Conservation (phyloP, 2,888 invertebrate species). For the Oligia strigilis region DNA sequence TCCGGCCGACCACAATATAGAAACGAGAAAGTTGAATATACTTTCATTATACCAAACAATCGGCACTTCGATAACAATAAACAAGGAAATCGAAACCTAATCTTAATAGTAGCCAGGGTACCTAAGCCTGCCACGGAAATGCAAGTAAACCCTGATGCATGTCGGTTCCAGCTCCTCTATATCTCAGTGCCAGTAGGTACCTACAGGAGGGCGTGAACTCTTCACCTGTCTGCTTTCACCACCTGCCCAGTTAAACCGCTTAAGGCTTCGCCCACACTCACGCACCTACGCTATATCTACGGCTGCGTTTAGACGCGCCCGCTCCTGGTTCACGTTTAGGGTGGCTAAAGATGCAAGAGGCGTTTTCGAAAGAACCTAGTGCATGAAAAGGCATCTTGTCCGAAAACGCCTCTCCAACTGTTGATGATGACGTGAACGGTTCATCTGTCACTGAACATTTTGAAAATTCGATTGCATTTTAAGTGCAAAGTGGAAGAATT, state of each 20-base stretch:
- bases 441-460: not conserved
- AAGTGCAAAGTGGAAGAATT: no score
- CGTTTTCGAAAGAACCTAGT: not conserved
- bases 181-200: constrained; percentile 29
- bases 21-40: not conserved
- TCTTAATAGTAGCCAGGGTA: not conserved
- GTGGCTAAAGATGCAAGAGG: not conserved
- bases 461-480: not conserved
- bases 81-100: constrained; percentile 3
- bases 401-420: not conserved
- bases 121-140: constrained; percentile 4
- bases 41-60: constrained; percentile 4
- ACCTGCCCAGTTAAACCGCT: constrained; percentile 78
- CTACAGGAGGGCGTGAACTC: constrained; percentile 67
- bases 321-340: not conserved
- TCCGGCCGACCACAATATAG: not conserved
- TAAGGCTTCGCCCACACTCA: constrained; percentile 65
- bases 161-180: constrained; percentile 39
- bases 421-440: not conserved
- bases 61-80: not conserved
- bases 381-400: not conserved
- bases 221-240: constrained; percentile 81
- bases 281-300: not conserved
- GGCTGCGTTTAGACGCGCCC: constrained; percentile 11
- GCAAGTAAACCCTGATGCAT: constrained; percentile 6